Percentiles rank a stretch among this genome's conserved stretches.
These are phyloP conservation scores for Drosophila bocki DNA, from an alignment of 1,140 invertebrate genomes.

Conservation along the genomic window DNA sequence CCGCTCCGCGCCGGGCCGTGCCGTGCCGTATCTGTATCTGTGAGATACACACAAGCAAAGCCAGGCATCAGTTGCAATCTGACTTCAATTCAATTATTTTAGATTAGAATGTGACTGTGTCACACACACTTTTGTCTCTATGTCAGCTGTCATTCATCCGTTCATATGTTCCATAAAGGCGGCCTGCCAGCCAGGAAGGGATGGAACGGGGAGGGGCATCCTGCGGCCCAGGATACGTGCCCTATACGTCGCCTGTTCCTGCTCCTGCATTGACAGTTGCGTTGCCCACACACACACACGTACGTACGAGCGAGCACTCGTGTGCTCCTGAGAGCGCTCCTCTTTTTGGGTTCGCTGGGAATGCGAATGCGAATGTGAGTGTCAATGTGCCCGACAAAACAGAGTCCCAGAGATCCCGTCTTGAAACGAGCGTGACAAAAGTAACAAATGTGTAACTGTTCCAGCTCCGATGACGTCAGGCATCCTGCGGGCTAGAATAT, in stretches of 20 bases:
- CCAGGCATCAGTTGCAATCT: slow-evolving; percentile 81
- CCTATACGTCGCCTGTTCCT: slow-evolving; percentile 56
- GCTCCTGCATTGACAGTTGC: slow-evolving; percentile 40
- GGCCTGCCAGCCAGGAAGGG: slow-evolving; percentile 12
- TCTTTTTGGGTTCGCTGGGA: slow-evolving; percentile 27
- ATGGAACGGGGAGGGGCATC: slow-evolving; percentile 14
- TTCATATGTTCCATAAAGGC: slow-evolving; percentile 70
- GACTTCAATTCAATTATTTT: slow-evolving; percentile 84
- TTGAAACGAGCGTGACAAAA: slow-evolving; percentile 58
- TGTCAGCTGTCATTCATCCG: slow-evolving; percentile 83
- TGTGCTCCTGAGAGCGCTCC: slow-evolving; percentile 8
- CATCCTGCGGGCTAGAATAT: slow-evolving; percentile 34
- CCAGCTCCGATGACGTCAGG: slow-evolving; percentile 47
- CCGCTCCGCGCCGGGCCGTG: slow-evolving; percentile 16
- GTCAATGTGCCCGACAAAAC: slow-evolving; percentile 32
- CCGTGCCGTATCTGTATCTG: slow-evolving; percentile 38
- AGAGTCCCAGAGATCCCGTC: slow-evolving; percentile 45
- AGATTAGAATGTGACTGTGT: slow-evolving; percentile 84
- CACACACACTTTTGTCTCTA: slow-evolving; percentile 79
- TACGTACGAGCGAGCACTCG: not conserved
- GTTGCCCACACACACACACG: slow-evolving; percentile 5
- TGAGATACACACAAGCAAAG: slow-evolving; percentile 29
- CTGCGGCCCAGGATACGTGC: slow-evolving; percentile 70
- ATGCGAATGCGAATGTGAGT: slow-evolving; percentile 7
- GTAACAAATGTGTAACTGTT: slow-evolving; percentile 45